phyloP scores from a whole-genome alignment of 2,888 invertebrate genomes.

The Formica aserva region DNA sequence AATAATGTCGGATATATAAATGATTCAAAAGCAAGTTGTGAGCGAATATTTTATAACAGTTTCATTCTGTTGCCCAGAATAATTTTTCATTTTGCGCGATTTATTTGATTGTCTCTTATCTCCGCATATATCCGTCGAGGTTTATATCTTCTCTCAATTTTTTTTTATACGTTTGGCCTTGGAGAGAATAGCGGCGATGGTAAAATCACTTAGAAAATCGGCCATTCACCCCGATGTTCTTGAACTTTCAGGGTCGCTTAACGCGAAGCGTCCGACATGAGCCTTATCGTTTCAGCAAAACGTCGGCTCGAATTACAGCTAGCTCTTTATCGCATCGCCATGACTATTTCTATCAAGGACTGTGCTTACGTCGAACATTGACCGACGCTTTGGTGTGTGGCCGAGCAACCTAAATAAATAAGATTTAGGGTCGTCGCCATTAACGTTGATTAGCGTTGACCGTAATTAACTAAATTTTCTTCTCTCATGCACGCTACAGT shows the following conservation, averaged over 20 bases:
- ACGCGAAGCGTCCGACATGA: conserved; percentile 56
- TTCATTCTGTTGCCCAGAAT: neutral
- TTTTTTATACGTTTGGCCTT: conserved; percentile 23
- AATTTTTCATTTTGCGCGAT: neutral
- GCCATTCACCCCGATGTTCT: conserved; percentile 83
- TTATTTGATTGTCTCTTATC: neutral
- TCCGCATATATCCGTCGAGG: neutral
- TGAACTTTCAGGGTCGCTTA: conserved; percentile 84
- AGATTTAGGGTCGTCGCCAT: conserved; percentile 25
- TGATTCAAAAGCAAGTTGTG: neutral
- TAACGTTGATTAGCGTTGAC: conserved; percentile 27
- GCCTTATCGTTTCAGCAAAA: conserved; percentile 75
- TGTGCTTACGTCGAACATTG: conserved; percentile 47
- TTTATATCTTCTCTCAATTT: conserved; percentile 17
- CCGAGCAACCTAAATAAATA: conserved; percentile 46
- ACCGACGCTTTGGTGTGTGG: conserved; percentile 2
- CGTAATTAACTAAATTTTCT: conserved; percentile 35
- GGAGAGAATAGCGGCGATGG: conserved; percentile 62
- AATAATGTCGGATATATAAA: neutral
- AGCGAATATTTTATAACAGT: neutral
- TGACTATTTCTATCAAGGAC: conserved; percentile 60
- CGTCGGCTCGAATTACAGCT: conserved; percentile 70
- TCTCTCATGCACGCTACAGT: neutral
- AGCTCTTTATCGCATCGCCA: conserved; percentile 62
- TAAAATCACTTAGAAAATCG: conserved; percentile 68